Percentiles rank a stretch among this genome's conserved stretches.
Evolutionary conservation across 1,140 invertebrate species (phyloP).

Genomic region (Zaprionus nigranus): DNA sequence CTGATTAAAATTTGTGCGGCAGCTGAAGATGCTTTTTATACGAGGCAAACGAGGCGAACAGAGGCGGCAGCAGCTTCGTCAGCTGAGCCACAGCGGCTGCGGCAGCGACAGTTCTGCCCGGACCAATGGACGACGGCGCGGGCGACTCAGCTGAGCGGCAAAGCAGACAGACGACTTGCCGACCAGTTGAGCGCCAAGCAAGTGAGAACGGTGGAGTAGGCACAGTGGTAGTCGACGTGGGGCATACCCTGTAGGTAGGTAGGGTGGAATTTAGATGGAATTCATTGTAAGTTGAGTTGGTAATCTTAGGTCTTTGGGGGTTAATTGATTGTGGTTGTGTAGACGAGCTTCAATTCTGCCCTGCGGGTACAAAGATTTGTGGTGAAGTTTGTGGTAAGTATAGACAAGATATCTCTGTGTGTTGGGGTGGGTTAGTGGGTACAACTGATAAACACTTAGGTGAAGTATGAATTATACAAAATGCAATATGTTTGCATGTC

Average conservation of each 20-base stretch:
- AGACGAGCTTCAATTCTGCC: too few relatives aligned
- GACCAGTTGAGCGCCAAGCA: constrained; percentile 16
- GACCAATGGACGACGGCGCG: not conserved
- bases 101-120: constrained; percentile 5
- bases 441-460: too few relatives aligned
- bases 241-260: not conserved
- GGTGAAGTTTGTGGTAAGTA: too few relatives aligned
- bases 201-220: constrained; percentile 1
- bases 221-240: not conserved
- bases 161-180: constrained; percentile 12
- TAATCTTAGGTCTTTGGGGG: too few relatives aligned
- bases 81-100: not conserved
- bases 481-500: too few relatives aligned
- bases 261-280: not conserved
- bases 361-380: too few relatives aligned
- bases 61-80: not conserved
- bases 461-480: too few relatives aligned
- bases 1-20: constrained; percentile 83
- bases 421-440: too few relatives aligned
- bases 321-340: too few relatives aligned
- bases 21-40: constrained; percentile 84
- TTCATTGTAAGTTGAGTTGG: too few relatives aligned
- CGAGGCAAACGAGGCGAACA: constrained; percentile 28
- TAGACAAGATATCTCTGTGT: too few relatives aligned
- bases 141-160: constrained; percentile 26